Evolutionary conservation across 2,797 vertebrate genomes (phyloP).

Genomic region (Euthynnus affinis): DNA sequence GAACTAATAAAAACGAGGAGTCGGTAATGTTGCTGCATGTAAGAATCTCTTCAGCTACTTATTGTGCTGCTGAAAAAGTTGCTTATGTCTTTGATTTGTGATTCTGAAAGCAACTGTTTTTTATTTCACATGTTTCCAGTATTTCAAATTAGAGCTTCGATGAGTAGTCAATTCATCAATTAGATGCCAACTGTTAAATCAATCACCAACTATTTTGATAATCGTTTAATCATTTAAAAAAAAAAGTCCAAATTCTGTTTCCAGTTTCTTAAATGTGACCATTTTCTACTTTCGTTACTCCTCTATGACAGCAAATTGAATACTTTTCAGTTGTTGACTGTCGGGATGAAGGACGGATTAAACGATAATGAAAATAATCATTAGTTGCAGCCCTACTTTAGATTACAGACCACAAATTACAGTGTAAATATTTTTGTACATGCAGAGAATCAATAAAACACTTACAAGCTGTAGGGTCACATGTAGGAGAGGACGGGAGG

Average conservation of each 20-base stretch:
- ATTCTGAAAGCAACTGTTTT: not conserved
- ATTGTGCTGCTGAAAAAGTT: not conserved
- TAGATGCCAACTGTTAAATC: too few species aligned
- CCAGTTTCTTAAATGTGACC: too few species aligned
- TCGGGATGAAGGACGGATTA: too few species aligned
- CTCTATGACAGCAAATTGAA: too few species aligned
- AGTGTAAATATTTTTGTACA: not conserved
- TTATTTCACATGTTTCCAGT: not conserved
- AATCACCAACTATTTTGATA: too few species aligned
- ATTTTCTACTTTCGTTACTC: too few species aligned
- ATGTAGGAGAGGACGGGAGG: not conserved
- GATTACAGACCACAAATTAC: not conserved
- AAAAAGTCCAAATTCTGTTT: too few species aligned
- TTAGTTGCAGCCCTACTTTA: not conserved
- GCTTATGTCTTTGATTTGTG: not conserved
- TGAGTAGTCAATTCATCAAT: too few species aligned
- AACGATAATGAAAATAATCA: too few species aligned
- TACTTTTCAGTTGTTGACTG: too few species aligned
- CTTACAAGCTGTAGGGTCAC: not conserved
- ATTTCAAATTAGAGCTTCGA: not conserved
- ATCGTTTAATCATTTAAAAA: too few species aligned
- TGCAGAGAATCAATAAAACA: not conserved
- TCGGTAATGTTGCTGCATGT: constrained; percentile 22
- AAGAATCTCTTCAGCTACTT: constrained; percentile 22
- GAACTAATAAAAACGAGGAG: constrained; percentile 54